These are phyloP conservation scores for Microplitis deprimator DNA, from an alignment of 2,888 invertebrate species.

Conservation along the genomic window DNA sequence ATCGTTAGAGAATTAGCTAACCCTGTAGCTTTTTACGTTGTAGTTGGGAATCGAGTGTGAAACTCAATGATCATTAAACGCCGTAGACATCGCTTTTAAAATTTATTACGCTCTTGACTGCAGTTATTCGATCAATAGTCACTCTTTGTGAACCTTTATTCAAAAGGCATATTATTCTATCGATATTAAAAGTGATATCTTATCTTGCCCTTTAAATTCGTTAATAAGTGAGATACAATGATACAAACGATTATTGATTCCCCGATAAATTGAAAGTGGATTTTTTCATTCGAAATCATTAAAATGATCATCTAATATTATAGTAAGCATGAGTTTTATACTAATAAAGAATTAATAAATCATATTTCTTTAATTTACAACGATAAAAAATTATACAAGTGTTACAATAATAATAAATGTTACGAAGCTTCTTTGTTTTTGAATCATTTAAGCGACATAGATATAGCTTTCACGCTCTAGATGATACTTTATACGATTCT, in stretches of 20 bases:
- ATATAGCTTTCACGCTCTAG: slow-evolving; percentile 2
- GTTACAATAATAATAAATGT: slow-evolving; percentile 33
- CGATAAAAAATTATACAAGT: slow-evolving; percentile 22
- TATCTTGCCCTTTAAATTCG: slow-evolving; percentile 16
- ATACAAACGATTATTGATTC: slow-evolving; percentile 21
- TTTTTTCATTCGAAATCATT: background rate
- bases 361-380: slow-evolving; percentile 18
- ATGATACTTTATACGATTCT: background rate
- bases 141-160: slow-evolving; percentile 36
- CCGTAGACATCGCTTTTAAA: slow-evolving; percentile 33
- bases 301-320: slow-evolving; percentile 36
- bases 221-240: slow-evolving; percentile 31
- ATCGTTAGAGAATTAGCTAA: slow-evolving; percentile 27
- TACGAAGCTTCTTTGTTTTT: slow-evolving; percentile 28
- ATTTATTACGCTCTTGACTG: slow-evolving; percentile 33
- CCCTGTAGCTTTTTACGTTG: slow-evolving; percentile 1
- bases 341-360: slow-evolving; percentile 25
- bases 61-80: background rate
- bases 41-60: background rate
- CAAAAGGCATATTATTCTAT: slow-evolving; percentile 35
- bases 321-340: slow-evolving; percentile 10
- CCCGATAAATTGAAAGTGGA: background rate
- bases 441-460: slow-evolving; percentile 33
- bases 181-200: background rate
- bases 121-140: slow-evolving; percentile 20